Evolutionary conservation across 2,113 vertebrate genomes (phyloP).

Genomic region (Naja naja): DNA sequence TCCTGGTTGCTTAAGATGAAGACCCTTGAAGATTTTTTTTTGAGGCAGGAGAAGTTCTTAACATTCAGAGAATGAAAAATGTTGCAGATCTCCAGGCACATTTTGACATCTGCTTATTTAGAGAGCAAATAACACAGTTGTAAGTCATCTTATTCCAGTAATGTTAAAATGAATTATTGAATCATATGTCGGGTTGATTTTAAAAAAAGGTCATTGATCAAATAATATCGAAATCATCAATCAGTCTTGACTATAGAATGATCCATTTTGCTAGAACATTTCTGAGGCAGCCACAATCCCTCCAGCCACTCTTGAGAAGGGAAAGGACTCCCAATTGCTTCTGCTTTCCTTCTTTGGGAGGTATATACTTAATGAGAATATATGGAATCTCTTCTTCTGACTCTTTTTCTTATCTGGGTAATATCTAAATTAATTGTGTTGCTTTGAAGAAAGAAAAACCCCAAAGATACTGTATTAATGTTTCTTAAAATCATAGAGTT

Average conservation of each 20-base stretch:
- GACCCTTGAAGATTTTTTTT: not conserved
- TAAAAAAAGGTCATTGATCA: not conserved
- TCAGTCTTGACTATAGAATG: not conserved
- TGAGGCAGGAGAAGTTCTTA: too few species aligned
- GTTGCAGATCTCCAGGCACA: not conserved
- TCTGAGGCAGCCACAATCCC: not conserved
- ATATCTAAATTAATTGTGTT: not conserved
- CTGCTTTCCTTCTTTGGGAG: not conserved
- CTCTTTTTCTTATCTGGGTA: not conserved
- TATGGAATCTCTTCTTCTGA: not conserved
- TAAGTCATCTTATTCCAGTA: not conserved
- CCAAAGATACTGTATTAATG: not conserved
- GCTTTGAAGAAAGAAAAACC: not conserved
- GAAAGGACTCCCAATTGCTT: not conserved
- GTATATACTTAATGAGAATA: not conserved
- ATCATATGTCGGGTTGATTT: not conserved
- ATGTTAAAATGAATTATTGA: not conserved
- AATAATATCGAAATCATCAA: not conserved
- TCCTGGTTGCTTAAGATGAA: not conserved
- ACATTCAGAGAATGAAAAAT: not conserved
- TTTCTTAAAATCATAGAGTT: not conserved
- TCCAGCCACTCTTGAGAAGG: not conserved
- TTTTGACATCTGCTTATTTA: not conserved
- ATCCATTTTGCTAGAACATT: not conserved
- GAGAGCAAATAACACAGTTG: not conserved